Conservation (phyloP, 1,140 invertebrate species). For the Ceratina calcarata region DNA sequence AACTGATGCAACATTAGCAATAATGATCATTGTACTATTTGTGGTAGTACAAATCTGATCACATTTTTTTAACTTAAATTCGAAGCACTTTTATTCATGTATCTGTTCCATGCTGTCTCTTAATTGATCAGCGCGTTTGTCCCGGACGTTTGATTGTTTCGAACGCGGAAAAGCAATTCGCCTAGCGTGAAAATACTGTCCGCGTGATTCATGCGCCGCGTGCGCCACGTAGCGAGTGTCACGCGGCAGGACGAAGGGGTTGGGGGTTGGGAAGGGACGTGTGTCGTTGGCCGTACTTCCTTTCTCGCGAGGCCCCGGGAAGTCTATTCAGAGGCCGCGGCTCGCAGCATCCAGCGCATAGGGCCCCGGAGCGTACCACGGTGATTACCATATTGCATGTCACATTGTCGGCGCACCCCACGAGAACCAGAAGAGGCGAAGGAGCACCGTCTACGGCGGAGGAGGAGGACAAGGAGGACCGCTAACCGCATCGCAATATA, state of each 20-base stretch:
- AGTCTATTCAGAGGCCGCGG: conserved; percentile 67
- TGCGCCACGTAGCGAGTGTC: conserved; percentile 28
- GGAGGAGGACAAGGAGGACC: conserved; percentile 54
- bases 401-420: conserved; percentile 67
- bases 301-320: conserved; percentile 60
- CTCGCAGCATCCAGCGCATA: conserved; percentile 60
- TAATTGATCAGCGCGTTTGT: no score
- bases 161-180: no score
- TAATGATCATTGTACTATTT: no score
- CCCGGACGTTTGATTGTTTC: no score
- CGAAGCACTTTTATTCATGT: no score
- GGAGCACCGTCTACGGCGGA: conserved; percentile 31
- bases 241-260: neutral
- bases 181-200: no score
- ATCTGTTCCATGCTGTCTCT: no score
- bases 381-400: conserved; percentile 71
- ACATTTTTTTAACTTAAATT: no score
- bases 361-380: conserved; percentile 60
- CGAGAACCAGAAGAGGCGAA: conserved; percentile 32
- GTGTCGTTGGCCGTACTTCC: conserved; percentile 63
- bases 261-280: conserved; percentile 34
- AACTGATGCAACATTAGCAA: no score
- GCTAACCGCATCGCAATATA: conserved; percentile 67
- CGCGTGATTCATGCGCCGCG: conserved; percentile 47
- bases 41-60: no score